Evolutionary conservation across 1,140 invertebrate genomes (phyloP), one percentile per base, ranked within the genome.

Genomic region (Lutraria rhynchaena): DNA sequence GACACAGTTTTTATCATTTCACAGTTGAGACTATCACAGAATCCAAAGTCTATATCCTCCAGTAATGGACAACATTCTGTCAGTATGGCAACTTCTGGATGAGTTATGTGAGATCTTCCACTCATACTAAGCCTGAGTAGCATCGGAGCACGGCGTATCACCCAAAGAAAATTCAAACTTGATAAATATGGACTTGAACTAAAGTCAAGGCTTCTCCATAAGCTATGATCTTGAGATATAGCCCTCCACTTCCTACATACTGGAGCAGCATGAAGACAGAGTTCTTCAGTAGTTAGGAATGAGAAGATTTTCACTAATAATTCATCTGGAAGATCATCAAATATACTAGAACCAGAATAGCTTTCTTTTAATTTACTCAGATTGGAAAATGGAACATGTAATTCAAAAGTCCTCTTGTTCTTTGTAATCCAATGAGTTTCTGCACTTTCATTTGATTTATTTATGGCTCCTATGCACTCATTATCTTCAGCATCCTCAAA

Each of bases 271-370:
- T 77, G 31, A 19, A 33, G 46, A 67, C 75, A 77, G 31, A 77
- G 60, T 37, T 77, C 61, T 65, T 35, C 31, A 15, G 60, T 41
- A 22, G 60, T 49, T 35, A 77, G 41, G 35, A 19, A 77, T 27
- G 75, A 77, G 41, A 77, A 77, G 22, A 77, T 77, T 44, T 77
- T 67, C 22, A 77, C 33, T 24, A 77, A 41, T 3, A 77, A 24
- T 33, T 77, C 75, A 67, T 77, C 75, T 22, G 75, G 75, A 46
- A 77, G 46, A 51, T 33, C 31, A 57, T 77, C 41, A 55, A 77
- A 74, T 0, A 74, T 37, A 60, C 53, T 74, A 46, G 9, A 37
- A 19, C 27, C 63, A 67, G 37, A 46, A n/a, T 27, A 37, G 13
- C 27, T 27, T 29, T 37, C 11, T 27, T 49, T 13, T 49, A 49